Conservation (phyloP, 2,797 vertebrate genomes). For the Lemur catta region DNA sequence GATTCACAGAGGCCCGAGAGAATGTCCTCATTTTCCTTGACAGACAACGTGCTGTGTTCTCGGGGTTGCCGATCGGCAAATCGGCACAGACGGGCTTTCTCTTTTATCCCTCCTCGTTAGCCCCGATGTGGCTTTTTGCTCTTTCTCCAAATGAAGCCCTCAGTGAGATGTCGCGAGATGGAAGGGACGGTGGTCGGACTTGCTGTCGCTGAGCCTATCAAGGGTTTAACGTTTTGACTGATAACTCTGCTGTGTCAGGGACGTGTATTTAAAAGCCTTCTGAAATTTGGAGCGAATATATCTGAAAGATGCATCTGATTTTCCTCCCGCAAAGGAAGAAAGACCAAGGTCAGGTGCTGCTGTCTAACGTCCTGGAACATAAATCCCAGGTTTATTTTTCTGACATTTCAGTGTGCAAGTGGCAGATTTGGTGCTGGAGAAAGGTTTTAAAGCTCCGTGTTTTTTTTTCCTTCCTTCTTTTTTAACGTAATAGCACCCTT, state of each 20-base stretch:
- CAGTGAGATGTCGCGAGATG: conserved; percentile 77
- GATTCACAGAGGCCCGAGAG: conserved; percentile 82
- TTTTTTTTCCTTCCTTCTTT: not conserved
- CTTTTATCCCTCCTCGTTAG: conserved; percentile 84
- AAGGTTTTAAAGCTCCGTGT: not conserved
- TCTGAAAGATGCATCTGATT: conserved; percentile 38
- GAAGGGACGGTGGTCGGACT: conserved; percentile 76
- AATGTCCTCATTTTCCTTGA: conserved; percentile 84
- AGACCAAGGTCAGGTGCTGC: not conserved
- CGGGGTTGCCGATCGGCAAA: conserved; percentile 79
- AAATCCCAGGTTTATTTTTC: conserved; percentile 47
- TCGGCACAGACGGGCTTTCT: conserved; percentile 79
- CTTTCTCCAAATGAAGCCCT: conserved; percentile 81
- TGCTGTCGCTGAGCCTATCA: conserved; percentile 63
- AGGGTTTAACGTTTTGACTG: conserved; percentile 76
- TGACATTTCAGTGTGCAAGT: not conserved
- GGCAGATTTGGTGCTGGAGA: conserved; percentile 45
- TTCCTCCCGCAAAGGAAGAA: conserved; percentile 32
- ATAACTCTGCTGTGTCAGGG: conserved; percentile 74
- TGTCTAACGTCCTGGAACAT: conserved; percentile 43
- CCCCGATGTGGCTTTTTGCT: conserved; percentile 80
- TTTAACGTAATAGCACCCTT: not conserved
- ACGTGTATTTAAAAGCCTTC: conserved; percentile 71
- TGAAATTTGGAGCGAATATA: conserved; percentile 62
- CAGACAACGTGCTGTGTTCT: conserved; percentile 82